These are phyloP conservation scores for Pogonus chalceus DNA, from an alignment of 1,140 invertebrate species.

Conservation along the genomic window DNA sequence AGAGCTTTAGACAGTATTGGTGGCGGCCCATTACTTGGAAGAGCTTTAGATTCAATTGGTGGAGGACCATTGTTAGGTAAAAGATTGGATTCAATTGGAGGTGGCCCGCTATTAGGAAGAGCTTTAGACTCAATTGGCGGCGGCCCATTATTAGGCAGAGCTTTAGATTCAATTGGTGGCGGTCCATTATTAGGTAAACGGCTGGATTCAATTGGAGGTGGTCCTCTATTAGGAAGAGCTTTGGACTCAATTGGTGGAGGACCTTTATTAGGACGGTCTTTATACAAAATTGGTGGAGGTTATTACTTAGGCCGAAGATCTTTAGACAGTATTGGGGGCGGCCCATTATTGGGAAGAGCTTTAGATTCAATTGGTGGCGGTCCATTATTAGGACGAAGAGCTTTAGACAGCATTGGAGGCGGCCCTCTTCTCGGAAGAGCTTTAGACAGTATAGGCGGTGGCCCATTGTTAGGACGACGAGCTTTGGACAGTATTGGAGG, in stretches of 20 bases:
- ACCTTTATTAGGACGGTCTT: background rate
- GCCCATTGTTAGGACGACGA: background rate
- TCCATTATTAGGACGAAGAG: background rate
- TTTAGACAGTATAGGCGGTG: background rate
- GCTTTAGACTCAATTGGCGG: constrained; percentile 4
- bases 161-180: background rate
- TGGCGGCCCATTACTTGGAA: background rate
- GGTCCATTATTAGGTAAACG: background rate
- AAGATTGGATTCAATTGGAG: background rate
- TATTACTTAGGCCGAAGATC: background rate
- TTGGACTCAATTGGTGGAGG: constrained; percentile 1
- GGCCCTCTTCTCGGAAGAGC: background rate
- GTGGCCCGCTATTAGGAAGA: background rate
- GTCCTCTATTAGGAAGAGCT: background rate
- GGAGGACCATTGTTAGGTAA: background rate
- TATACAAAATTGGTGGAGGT: background rate
- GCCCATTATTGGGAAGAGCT: background rate
- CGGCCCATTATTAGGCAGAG: background rate
- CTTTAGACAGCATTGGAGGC: constrained; percentile 1
- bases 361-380: background rate
- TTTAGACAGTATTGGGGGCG: constrained; percentile 1
- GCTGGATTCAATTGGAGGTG: constrained; percentile 3
- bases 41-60: constrained; percentile 3
- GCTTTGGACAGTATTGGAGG: background rate
- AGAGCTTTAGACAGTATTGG: constrained; percentile 5